A percentile compares a stretch with the other conserved stretches of the same genome.
These are phyloP conservation scores for Gastracanthus pulcherrimus DNA, from an alignment of 2,888 invertebrate genomes.

Conservation along the genomic window DNA sequence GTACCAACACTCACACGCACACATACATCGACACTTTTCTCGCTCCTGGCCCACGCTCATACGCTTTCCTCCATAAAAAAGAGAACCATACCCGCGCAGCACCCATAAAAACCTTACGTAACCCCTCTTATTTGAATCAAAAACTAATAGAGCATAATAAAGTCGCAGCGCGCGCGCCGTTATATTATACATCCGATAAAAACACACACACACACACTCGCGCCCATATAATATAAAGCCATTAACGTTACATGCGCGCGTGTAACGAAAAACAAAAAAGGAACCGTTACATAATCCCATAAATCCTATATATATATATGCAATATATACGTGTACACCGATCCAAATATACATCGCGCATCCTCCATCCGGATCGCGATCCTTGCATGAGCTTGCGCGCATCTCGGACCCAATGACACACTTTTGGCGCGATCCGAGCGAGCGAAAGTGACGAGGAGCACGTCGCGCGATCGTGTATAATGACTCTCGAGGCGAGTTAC, in stretches of 20 bases:
- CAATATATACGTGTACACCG: background rate
- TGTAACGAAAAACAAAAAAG: background rate
- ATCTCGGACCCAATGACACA: conserved; percentile 33
- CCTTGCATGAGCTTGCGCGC: background rate
- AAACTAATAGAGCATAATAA: conserved; percentile 18
- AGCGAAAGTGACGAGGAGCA: conserved; percentile 46
- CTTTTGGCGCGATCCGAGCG: background rate
- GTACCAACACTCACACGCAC: background rate
- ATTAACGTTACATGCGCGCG: background rate
- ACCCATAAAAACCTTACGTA: background rate
- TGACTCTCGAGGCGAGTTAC: conserved; percentile 5
- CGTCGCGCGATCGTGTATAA: background rate
- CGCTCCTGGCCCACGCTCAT: background rate
- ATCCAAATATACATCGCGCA: background rate
- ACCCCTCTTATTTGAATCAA: conserved; percentile 29
- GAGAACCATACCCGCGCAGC: background rate
- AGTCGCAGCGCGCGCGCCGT: background rate
- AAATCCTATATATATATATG: background rate
- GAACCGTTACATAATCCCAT: background rate
- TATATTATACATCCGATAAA: background rate
- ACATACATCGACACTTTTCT: conserved; percentile 4
- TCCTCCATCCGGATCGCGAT: background rate
- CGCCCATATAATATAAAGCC: background rate
- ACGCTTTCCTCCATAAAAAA: conserved; percentile 5
- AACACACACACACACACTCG: too few species aligned